Conservation (phyloP, 2,797 vertebrate genomes). For the Tenualosa thibaudeaui region DNA sequence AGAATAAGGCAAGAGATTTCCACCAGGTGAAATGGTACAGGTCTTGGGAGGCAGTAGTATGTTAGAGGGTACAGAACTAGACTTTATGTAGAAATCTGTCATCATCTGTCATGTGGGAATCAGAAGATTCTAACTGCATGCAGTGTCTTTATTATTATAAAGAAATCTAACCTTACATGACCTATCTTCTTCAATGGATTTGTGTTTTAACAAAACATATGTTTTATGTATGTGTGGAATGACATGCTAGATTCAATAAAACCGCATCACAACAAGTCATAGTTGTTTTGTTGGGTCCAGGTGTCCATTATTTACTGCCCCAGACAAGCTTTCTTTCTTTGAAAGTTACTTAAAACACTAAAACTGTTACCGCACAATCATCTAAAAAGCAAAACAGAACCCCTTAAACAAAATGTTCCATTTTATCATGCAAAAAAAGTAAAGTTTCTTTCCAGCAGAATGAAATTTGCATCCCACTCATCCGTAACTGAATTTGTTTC, state of each 20-base stretch:
- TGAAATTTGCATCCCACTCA: neutral
- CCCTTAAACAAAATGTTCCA: neutral
- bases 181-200: neutral
- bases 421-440: neutral
- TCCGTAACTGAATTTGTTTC: neutral
- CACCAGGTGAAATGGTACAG: neutral
- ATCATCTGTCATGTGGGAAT: neutral
- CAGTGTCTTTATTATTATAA: neutral
- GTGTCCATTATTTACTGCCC: neutral
- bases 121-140: neutral
- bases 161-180: neutral
- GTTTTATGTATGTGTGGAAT: neutral
- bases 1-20: neutral
- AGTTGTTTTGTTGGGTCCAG: neutral
- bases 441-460: neutral
- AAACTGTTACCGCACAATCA: neutral
- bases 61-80: neutral
- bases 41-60: neutral
- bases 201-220: slow-evolving; percentile 14
- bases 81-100: neutral
- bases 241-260: neutral
- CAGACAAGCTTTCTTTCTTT: neutral
- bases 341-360: neutral
- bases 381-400: too few species aligned
- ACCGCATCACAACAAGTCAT: neutral